Evolutionary conservation across 2,797 vertebrate species (phyloP).

Genomic region (Enteromius viviparus): DNA sequence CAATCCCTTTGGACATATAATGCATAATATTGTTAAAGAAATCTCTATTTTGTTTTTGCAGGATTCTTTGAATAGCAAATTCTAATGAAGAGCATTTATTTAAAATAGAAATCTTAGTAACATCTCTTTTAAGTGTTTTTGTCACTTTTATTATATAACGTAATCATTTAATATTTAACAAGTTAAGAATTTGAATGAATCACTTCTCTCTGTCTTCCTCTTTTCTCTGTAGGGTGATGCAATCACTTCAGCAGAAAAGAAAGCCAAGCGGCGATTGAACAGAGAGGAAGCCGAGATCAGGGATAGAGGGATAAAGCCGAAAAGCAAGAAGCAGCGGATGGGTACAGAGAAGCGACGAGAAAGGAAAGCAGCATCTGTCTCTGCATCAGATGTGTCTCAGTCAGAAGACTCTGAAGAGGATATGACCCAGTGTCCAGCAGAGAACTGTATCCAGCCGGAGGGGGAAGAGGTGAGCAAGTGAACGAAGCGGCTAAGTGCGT

Average conservation of each 20-base stretch:
- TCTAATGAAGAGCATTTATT: background rate
- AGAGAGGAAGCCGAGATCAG: conserved; percentile 71
- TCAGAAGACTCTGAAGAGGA: conserved; percentile 96
- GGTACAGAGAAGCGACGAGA: conserved; percentile 78
- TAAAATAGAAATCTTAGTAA: background rate
- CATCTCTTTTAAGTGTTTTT: too few species aligned
- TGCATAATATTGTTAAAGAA: too few species aligned
- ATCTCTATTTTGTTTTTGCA: too few species aligned
- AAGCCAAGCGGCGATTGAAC: conserved; percentile 87
- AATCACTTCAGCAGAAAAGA: conserved; percentile 79
- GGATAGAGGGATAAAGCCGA: conserved; percentile 78
- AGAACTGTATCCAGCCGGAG: conserved; percentile 91
- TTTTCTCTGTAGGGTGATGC: conserved; percentile 76
- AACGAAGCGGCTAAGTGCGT: background rate
- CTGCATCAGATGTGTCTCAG: conserved; percentile 83
- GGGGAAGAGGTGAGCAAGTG: conserved; percentile 88
- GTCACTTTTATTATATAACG: background rate
- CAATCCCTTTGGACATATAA: too few species aligned
- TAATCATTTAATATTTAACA: background rate
- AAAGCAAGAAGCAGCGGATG: conserved; percentile 87
- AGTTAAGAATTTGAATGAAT: background rate
- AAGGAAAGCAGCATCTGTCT: conserved; percentile 74
- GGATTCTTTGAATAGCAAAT: too few species aligned
- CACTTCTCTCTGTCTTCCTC: background rate
- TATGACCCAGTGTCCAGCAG: conserved; percentile 91